Evolutionary conservation across 2,113 vertebrate genomes (phyloP), one percentile per base, ranked within the genome.

Genomic region (Oceanites oceanicus): DNA sequence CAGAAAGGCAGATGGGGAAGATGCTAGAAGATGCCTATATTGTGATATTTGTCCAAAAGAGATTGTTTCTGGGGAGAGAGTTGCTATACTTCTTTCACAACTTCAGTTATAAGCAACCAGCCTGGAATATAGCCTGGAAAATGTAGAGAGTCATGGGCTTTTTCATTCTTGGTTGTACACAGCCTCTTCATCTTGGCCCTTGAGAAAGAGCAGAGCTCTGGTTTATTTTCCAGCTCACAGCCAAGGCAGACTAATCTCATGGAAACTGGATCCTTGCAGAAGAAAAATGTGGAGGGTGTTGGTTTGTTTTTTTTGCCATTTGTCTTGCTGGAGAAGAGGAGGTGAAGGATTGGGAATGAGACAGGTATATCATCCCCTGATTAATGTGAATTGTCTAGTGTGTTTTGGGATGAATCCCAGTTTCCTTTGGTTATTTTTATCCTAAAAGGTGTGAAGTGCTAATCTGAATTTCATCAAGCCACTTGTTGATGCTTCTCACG

Each of bases 341-440:
- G 32, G 17, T 72, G 68, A 40, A 88, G 50, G 52, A 36, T 2
- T 89, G 58, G 66, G 73, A 85, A 47, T 56, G 63, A 95, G 38
- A 29, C 47, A 66, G 76, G 53, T 89, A 30, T 86, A 63, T 94
- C 47, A 72, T 34, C 15, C 26, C 6, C 56, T 91, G 36, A 62
- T 65, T 45, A 82, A 87, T 58, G 61, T 62, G 42, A 77, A 58
- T 82, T 70, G 17, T 65, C 66, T 79, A 22, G 22, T 40, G 42
- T 77, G 53, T 81, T 92, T 91, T 92, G 83, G 80, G 71, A 72
- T 85, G n/a, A 72, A 85, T 82, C 65, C 52, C 86, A 81, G 38
- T 68, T 91, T 89, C 80, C 38, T 76, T n/a, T 67, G 38, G 58
- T 30, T 94, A 38, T 94, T 94, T 96, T 94, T 82, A 70, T 89